These are phyloP conservation scores for Eulithis prunata DNA, from an alignment of 2,888 invertebrate genomes.

Conservation along the genomic window DNA sequence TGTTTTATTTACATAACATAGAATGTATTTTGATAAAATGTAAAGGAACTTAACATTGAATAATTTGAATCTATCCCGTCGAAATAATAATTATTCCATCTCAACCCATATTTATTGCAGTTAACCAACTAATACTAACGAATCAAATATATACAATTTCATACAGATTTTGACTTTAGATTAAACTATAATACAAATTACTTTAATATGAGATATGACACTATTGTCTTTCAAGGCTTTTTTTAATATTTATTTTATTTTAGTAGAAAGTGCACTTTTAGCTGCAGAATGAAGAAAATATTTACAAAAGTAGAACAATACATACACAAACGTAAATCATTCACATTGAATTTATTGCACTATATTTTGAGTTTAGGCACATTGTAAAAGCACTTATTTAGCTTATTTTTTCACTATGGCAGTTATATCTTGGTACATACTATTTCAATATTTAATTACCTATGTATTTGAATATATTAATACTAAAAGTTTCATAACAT, in stretches of 20 bases:
- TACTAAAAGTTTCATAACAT: slow-evolving; percentile 15
- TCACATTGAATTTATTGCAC: neutral
- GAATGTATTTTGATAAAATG: slow-evolving; percentile 31
- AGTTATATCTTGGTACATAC: slow-evolving; percentile 9
- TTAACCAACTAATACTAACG: slow-evolving; percentile 1
- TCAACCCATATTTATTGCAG: slow-evolving; percentile 6
- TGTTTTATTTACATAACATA: slow-evolving; percentile 43
- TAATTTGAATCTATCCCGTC: slow-evolving; percentile 21
- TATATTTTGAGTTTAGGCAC: slow-evolving; percentile 17
- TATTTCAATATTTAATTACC: slow-evolving; percentile 8
- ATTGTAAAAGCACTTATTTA: slow-evolving; percentile 14
- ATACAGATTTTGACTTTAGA: neutral
- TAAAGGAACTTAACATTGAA: slow-evolving; percentile 28
- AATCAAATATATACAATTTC: neutral
- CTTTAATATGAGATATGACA: slow-evolving; percentile 2
- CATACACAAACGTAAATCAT: neutral
- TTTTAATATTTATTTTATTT: slow-evolving; percentile 8
- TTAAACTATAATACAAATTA: neutral
- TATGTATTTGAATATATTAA: slow-evolving; percentile 12
- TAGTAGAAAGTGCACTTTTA: slow-evolving; percentile 10
- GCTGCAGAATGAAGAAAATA: neutral
- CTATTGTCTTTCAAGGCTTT: slow-evolving; percentile 10
- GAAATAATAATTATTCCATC: slow-evolving; percentile 14
- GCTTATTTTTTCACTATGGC: slow-evolving; percentile 10
- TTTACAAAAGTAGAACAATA: slow-evolving; percentile 9